Evolutionary conservation across 2,888 invertebrate species (phyloP), one percentile per base, ranked within the genome.

Genomic region (Sacculina carcini): DNA sequence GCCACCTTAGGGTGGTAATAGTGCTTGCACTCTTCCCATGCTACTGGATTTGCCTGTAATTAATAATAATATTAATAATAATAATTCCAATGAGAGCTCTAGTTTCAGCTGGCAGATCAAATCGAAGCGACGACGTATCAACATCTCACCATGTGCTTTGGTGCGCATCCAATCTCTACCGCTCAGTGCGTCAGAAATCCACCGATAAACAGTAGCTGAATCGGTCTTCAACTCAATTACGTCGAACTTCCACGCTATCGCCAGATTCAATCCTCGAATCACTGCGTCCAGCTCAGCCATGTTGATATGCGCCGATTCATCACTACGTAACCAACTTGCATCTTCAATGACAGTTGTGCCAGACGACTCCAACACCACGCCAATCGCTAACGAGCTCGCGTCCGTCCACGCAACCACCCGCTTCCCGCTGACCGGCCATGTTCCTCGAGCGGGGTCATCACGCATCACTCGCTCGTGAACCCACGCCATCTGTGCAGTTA

Each of bases 351-450:
- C 29, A 3, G 14, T n/a, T n/a, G n/a, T 12, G 6, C 51, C 51
- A 26, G 46, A 5, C 19, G 47, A 28, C 16, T 51, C 51, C 7
- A 51, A 3, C 1, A 29, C 51, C n/a, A 38, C 51, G 1, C 47
- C 47, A 14, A 36, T 2, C 31, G 39, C 31, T 1, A 51, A 21
- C 28, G 36, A 21, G 32, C 46, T 51, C 1, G 36, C 51, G 16
- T 51, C 46, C 1, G 46, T 26, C 46, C 36, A 51, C 23, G 34
- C 12, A 5, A 34, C 34, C 5, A 26, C 51, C 21, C 32, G 44
- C 6, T 44, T 34, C 4, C 44, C 51, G 32, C 12, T 23, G 12
- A 51, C 47, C 14, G 46, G 38, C 51, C 47, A 51, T 3, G 38
- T 38, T 21, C 47, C 48, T 28, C 31, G n/a, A 2, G 51, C 51